Percentiles rank a stretch among this genome's conserved stretches.
These are phyloP conservation scores for Rostratula benghalensis DNA, from an alignment of 2,113 vertebrate species.

Conservation along the genomic window DNA sequence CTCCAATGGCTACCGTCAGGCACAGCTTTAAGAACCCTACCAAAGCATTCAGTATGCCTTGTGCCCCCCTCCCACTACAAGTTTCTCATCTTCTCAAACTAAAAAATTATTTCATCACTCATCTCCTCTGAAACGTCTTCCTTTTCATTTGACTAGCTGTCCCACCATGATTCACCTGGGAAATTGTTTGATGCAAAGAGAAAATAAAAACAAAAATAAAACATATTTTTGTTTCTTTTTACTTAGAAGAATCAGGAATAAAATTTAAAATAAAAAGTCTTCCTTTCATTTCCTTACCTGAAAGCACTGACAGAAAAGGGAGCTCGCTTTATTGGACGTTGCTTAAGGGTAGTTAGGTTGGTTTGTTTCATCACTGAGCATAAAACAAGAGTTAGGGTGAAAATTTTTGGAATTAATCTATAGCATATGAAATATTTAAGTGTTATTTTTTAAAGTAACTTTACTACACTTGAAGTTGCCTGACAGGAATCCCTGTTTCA, in stretches of 20 bases:
- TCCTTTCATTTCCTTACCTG: slow-evolving; percentile 79
- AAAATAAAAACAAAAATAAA: background rate
- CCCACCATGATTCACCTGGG: background rate
- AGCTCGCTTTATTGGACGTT: slow-evolving; percentile 91
- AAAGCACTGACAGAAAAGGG: slow-evolving; percentile 91
- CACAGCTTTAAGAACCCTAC: background rate
- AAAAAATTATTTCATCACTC: background rate
- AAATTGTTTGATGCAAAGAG: background rate
- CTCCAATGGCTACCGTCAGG: background rate
- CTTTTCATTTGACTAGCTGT: background rate
- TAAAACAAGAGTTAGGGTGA: slow-evolving; percentile 49
- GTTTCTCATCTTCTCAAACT: background rate
- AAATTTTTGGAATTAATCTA: background rate
- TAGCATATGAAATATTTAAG: background rate
- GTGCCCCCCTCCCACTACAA: background rate
- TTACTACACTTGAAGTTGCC: background rate
- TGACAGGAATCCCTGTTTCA: background rate
- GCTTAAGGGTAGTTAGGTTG: slow-evolving; percentile 90
- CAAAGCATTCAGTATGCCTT: background rate
- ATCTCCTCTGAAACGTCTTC: background rate
- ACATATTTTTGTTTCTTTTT: background rate
- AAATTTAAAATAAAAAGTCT: background rate
- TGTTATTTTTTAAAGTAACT: background rate
- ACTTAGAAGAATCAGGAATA: background rate
- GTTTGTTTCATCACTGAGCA: slow-evolving; percentile 90